Percentiles rank a stretch among this genome's conserved stretches.
phyloP scores from a whole-genome alignment of 2,888 invertebrate species.

The Autographa pulchrina region DNA sequence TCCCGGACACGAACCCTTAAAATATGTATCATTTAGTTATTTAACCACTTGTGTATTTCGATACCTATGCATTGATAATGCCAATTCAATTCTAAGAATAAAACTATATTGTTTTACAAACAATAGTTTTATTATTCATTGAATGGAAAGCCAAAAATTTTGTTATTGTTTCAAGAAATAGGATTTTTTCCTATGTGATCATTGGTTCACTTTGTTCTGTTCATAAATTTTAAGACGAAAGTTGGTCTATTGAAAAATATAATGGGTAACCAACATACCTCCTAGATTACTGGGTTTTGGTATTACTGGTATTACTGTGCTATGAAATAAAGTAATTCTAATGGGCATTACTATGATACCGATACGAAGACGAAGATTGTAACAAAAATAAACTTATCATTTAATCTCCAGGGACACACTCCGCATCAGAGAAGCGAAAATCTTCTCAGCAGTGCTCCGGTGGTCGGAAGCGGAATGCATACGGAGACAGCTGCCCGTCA shows the following conservation, averaged over 20 bases:
- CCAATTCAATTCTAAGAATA: not conserved
- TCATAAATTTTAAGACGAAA: not conserved
- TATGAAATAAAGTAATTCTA: too few species aligned
- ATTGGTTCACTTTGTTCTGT: not conserved
- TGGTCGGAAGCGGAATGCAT: conserved; percentile 94
- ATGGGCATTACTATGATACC: too few species aligned
- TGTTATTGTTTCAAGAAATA: not conserved
- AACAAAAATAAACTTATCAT: not conserved
- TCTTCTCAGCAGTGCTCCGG: conserved; percentile 93
- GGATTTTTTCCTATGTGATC: not conserved
- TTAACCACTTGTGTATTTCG: not conserved
- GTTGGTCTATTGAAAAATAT: too few species aligned
- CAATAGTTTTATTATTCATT: not conserved
- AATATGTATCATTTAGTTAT: not conserved
- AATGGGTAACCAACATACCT: too few species aligned
- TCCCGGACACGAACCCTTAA: not conserved
- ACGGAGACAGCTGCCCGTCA: conserved; percentile 91
- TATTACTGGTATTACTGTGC: too few species aligned
- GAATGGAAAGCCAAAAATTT: not conserved
- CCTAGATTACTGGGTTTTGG: too few species aligned
- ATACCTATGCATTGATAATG: not conserved
- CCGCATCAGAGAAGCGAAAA: conserved; percentile 93
- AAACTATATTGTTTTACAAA: not conserved
- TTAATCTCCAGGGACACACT: conserved; percentile 91
- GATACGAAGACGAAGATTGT: not conserved